Percentiles rank a stretch among this genome's conserved stretches.
Evolutionary conservation across 2,113 vertebrate species (phyloP).

Genomic region (Paracanthobrama guichenoti): DNA sequence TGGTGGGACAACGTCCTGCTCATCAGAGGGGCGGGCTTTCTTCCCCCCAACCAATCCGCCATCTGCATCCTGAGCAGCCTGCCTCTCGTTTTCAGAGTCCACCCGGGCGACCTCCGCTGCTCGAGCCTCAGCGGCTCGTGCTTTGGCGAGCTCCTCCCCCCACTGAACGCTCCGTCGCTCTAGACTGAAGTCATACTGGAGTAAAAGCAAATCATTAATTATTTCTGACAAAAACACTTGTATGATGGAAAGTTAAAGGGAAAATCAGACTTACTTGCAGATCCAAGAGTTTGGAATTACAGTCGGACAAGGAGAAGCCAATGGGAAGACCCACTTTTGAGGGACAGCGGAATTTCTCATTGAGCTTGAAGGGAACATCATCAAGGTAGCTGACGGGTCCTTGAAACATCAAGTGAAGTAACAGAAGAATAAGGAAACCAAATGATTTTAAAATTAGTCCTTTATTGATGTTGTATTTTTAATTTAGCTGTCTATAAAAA

Average conservation of each 20-base stretch:
- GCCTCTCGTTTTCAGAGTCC: conserved; percentile 49
- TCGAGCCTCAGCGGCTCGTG: conserved; percentile 74
- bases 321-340: conserved; percentile 93
- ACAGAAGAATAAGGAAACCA: neutral
- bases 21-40: conserved; percentile 63
- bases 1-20: conserved; percentile 79
- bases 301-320: conserved; percentile 87
- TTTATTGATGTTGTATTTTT: neutral
- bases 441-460: neutral
- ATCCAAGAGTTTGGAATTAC: conserved; percentile 77
- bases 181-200: conserved; percentile 93
- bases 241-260: conserved; percentile 1
- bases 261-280: conserved; percentile 77
- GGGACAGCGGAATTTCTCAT: conserved; percentile 92
- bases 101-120: conserved; percentile 74
- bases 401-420: conserved; percentile 61
- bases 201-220: conserved; percentile 7
- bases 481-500: neutral
- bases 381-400: conserved; percentile 96
- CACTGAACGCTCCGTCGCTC: conserved; percentile 87
- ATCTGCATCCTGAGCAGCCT: conserved; percentile 62
- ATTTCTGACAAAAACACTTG: neutral
- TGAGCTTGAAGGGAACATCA: conserved; percentile 96
- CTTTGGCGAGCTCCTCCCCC: conserved; percentile 86
- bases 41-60: conserved; percentile 60